phyloP scores from a whole-genome alignment of 1,140 invertebrate genomes.

The Asobara japonica region DNA sequence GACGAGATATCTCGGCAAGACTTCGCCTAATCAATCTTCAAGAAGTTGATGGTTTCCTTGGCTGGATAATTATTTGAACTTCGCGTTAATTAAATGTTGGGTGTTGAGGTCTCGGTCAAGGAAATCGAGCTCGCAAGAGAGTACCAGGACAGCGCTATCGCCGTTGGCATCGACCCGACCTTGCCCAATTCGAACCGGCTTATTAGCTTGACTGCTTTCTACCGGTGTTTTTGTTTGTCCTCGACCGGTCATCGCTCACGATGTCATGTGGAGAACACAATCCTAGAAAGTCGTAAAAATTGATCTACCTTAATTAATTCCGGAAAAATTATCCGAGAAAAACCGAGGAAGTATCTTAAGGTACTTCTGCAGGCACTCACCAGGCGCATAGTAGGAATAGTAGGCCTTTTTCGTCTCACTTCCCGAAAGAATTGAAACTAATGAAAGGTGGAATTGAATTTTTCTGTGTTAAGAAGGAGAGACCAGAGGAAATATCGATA shows the following conservation, averaged over 20 bases:
- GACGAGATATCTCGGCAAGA: no score
- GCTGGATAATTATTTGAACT: not conserved
- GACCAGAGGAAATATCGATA: no score
- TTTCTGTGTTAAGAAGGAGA: no score
- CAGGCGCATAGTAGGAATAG: no score
- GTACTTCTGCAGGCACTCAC: no score
- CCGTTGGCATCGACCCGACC: slow-evolving; percentile 12
- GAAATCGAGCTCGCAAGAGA: slow-evolving; percentile 19
- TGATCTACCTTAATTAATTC: not conserved
- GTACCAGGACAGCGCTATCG: slow-evolving; percentile 12
- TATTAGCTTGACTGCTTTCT: slow-evolving; percentile 26
- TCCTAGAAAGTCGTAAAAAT: not conserved
- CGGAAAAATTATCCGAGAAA: not conserved
- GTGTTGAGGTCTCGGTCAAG: slow-evolving; percentile 33
- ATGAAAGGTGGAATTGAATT: no score
- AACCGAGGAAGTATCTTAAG: no score
- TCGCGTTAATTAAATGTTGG: not conserved
- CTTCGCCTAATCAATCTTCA: not conserved
- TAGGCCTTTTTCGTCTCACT: no score
- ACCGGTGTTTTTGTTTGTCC: not conserved
- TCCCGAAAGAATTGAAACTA: no score
- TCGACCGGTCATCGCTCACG: not conserved
- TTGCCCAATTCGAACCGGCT: slow-evolving; percentile 30
- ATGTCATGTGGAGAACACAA: not conserved
- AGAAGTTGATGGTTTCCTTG: not conserved